phyloP scores from a whole-genome alignment of 2,797 vertebrate species.

The Hozukius guyotensis region DNA sequence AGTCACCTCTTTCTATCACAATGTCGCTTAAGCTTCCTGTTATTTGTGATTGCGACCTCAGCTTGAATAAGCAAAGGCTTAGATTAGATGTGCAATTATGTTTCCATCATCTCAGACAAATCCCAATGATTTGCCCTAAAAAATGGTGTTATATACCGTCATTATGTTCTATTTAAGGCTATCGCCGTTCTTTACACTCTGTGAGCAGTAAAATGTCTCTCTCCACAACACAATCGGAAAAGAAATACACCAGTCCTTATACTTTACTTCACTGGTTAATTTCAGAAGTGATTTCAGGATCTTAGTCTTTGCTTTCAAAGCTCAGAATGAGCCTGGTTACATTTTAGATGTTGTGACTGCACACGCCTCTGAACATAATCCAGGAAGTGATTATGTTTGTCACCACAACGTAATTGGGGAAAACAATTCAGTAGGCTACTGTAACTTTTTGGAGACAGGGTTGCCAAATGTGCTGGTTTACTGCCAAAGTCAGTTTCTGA shows the following conservation, averaged over 20 bases:
- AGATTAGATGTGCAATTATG: background rate
- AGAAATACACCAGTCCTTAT: no score
- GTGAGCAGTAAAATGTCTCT: background rate
- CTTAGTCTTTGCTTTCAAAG: background rate
- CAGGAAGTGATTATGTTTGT: background rate
- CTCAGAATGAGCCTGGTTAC: background rate
- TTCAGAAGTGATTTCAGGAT: background rate
- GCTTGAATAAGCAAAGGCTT: background rate
- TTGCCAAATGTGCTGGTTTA: background rate
- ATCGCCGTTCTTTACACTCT: background rate
- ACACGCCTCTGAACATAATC: background rate
- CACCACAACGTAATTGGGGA: background rate
- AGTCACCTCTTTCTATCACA: background rate
- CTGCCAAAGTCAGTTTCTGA: background rate
- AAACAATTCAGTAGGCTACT: background rate
- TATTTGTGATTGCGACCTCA: conserved; percentile 13
- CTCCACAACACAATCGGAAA: background rate
- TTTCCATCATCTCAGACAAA: background rate
- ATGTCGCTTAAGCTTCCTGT: background rate
- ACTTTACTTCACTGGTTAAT: background rate
- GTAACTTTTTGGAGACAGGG: no score
- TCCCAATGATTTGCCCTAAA: background rate
- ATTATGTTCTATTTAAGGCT: background rate
- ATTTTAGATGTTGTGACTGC: background rate
- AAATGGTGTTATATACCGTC: background rate